A percentile compares a stretch with the other conserved stretches of the same genome.
These are phyloP conservation scores for Crenichthys baileyi DNA, from an alignment of 2,797 vertebrate genomes.

Conservation along the genomic window DNA sequence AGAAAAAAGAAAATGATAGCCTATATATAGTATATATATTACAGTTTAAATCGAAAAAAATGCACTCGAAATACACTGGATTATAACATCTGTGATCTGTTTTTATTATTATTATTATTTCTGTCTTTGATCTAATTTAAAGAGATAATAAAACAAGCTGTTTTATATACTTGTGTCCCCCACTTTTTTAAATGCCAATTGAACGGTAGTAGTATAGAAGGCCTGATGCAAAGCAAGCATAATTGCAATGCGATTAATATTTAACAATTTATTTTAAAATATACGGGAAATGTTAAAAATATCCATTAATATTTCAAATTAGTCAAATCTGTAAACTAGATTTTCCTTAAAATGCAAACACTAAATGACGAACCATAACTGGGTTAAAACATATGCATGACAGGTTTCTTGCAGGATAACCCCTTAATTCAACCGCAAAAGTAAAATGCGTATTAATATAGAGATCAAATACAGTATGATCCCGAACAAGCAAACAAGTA, in stretches of 20 bases:
- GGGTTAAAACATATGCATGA: not conserved
- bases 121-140: slow-evolving; percentile 99
- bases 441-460: not conserved
- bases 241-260: not conserved
- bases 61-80: slow-evolving; percentile 99
- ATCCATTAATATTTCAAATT: not conserved
- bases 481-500: too few relatives aligned
- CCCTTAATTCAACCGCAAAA: not conserved
- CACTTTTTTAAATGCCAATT: slow-evolving; percentile 70
- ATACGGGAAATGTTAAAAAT: not conserved
- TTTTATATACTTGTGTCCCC: slow-evolving; percentile 87
- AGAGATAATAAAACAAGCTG: slow-evolving; percentile 97
- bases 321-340: not conserved
- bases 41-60: slow-evolving; percentile 96
- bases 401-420: not conserved
- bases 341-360: not conserved
- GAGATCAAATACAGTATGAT: not conserved
- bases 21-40: slow-evolving; percentile 82
- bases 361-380: not conserved
- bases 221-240: slow-evolving; percentile 4
- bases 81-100: slow-evolving; percentile 98
- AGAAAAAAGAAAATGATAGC: slow-evolving; percentile 83
- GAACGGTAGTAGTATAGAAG: slow-evolving; percentile 27
- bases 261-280: not conserved
- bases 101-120: slow-evolving; percentile 79